Evolutionary conservation across 2,888 invertebrate species (phyloP), one percentile per base, ranked within the genome.

Genomic region (Cactoblastis cactorum): DNA sequence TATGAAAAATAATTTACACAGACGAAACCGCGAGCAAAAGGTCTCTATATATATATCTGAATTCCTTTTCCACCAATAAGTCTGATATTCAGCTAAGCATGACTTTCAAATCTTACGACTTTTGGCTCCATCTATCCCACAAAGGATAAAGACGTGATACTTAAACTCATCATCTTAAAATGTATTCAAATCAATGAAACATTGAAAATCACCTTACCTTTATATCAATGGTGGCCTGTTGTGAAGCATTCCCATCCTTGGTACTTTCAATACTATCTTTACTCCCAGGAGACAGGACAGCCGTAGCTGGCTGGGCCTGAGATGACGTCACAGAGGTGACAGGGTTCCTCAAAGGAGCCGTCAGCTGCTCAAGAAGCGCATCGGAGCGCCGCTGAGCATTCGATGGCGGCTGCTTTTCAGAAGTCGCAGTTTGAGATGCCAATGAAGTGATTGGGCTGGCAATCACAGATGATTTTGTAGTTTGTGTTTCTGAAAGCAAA

Each of bases 311-410:
- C 33, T 67, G 69, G 12, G 67, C 54, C 32, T 73, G 76, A 4
- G 75, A 60, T 38, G 79, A 62, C 51, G 69, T 61, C 56, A 78
- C 35, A 1, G 83, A 70, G 1, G 80, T 55, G 49, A 81, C 70
- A 0, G 80, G 78, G 60, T 80, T 87, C 54, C 80, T 70, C 53
- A 90, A 61, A 0, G 90, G 88, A 58, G 78, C 67, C 0, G 90
- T 90, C 55, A 90, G 71, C 49, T 88, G 86, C 61, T 90, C 90
- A 12, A 89, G 62, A 41, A 90, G 58, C 0, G 85, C 85, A 51
- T 90, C 90, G 0, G 89, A 88, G 4, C 90, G 82, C 0, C 90
- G 73, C 59, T 88, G 87, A 2, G 87, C 82, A 35, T 63, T 80
- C 0, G 83, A 75, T 6, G 87, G 77, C 33, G 81, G 68, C 49